Percentiles rank a stretch among this genome's conserved stretches.
Conservation (phyloP, 2,888 invertebrate genomes). For the Tenodera sinensis region DNA sequence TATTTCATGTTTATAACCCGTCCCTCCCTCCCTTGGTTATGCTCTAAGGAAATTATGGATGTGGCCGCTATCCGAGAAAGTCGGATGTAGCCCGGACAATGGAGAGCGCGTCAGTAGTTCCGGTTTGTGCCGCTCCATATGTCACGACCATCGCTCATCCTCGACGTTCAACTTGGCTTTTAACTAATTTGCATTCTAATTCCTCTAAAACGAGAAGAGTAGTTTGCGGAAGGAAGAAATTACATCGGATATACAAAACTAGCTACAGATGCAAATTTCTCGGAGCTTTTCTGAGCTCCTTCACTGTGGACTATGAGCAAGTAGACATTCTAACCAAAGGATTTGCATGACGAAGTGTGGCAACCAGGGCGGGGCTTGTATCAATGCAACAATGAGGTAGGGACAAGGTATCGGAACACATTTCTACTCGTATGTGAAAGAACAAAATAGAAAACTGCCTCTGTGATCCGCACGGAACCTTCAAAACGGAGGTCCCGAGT, state of each 20-base stretch:
- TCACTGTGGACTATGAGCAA: not conserved
- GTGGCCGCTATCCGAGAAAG: not conserved
- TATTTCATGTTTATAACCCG: not conserved
- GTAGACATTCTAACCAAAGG: not conserved
- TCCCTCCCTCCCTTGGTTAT: not conserved
- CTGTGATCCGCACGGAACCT: no score
- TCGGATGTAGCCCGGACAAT: not conserved
- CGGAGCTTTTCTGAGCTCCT: not conserved
- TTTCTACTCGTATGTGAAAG: no score
- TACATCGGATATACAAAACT: not conserved
- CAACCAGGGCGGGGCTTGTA: no score
- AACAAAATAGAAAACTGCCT: no score
- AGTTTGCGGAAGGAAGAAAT: not conserved
- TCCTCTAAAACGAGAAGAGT: not conserved
- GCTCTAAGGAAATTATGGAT: not conserved
- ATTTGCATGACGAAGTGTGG: not conserved
- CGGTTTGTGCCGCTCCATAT: not conserved
- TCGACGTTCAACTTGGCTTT: not conserved
- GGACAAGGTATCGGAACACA: no score
- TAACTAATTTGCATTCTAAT: not conserved
- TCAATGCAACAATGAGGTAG: no score
- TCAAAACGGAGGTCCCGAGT: no score
- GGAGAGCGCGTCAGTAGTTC: not conserved
- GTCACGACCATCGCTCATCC: not conserved
- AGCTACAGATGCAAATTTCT: not conserved